Evolutionary conservation across 2,113 vertebrate genomes (phyloP), one percentile per base, ranked within the genome.

Genomic region (Spilogale gracilis): DNA sequence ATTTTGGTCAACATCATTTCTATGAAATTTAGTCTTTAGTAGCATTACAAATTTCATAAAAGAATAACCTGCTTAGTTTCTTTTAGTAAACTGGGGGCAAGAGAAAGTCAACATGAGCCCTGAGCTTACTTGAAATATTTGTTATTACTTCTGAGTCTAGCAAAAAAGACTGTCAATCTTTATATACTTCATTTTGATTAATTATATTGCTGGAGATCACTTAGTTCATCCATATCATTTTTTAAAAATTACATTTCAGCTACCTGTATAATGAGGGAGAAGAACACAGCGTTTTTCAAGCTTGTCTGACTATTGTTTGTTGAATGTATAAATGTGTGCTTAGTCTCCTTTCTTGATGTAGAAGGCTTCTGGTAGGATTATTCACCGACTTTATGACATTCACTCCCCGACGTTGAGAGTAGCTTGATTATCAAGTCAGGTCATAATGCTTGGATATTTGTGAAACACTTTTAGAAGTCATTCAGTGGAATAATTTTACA

Each of bases 391-490:
- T 87, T 85, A 78, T 58, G 48, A n/a, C 14, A 38, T 50, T 81
- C 4, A 2, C 21, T 81, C 43, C 25, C 88, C 96, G 71, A 91
- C 96, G 71, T 18, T 96, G 56, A 89, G 1, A 60, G 73, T 82
- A 60, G 43, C 54, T 74, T 90, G 78, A 80, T 3, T 21, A 67
- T 76, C 23, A 86, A 96, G 60, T 87, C 91, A 96, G 65, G 23
- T 38, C 17, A 5, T 45, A 43, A 56, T 48, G n/a, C 32, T 96
- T 93, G 69, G 73, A 0, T 97, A 67, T 65, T 94, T 94, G 95
- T 71, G 93, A 96, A 88, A 87, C 83, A 95, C 91, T 96, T 92
- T 95, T 93, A 81, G 45, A 58, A 89, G 38, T 74, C 60, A 85
- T 73, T 56, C 9, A 27, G 30, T 61, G 25, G 58, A 94, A 58